These are phyloP conservation scores for Dendrolimus punctatus DNA, from an alignment of 1,140 invertebrate species.

Conservation along the genomic window DNA sequence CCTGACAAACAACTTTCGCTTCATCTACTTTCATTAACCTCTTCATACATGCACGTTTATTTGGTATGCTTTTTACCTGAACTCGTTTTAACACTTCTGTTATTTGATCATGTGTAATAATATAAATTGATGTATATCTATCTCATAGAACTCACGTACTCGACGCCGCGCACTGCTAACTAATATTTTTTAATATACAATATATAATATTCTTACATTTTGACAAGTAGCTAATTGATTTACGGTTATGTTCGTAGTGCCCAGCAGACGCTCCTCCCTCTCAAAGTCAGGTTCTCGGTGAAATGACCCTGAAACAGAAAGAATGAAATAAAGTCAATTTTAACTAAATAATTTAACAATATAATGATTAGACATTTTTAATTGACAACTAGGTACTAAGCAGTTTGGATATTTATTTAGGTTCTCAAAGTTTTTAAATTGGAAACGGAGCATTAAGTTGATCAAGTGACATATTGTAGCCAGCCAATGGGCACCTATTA, in stretches of 20 bases:
- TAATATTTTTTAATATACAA: not conserved
- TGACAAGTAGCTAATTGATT: constrained; percentile 47
- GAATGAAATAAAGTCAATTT: constrained; percentile 1
- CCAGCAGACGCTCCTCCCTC: constrained; percentile 37
- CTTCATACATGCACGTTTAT: no score
- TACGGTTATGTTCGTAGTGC: constrained; percentile 50
- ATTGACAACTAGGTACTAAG: not conserved
- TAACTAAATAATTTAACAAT: not conserved
- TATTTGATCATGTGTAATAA: no score
- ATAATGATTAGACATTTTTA: not conserved
- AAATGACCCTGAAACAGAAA: constrained; percentile 32
- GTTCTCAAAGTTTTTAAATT: no score
- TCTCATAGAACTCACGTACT: not conserved
- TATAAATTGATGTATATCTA: not conserved
- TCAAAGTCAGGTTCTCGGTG: constrained; percentile 53
- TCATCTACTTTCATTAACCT: no score
- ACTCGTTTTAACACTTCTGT: no score
- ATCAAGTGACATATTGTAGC: no score
- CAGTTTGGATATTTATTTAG: no score
- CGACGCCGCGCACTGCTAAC: not conserved
- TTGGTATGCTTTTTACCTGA: no score
- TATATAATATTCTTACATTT: constrained; percentile 33
- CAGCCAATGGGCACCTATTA: no score
- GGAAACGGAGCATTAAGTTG: no score
- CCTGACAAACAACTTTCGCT: no score